Conservation (phyloP, 1,140 invertebrate species). For the Panonychus citri region DNA sequence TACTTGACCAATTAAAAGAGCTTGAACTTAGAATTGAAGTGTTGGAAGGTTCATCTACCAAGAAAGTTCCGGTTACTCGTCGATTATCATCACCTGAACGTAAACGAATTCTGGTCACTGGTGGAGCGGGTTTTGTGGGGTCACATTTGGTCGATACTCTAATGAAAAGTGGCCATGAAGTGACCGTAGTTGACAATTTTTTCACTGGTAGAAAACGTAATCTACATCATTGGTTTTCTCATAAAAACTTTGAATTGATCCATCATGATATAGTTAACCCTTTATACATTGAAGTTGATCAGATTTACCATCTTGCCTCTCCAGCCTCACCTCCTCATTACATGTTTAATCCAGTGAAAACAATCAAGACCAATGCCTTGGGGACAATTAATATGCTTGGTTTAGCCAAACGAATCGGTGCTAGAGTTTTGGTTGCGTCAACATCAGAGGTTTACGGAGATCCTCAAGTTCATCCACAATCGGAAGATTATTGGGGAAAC, state of each 20-base stretch:
- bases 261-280: conserved; percentile 98
- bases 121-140: conserved; percentile 96
- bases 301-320: conserved; percentile 96
- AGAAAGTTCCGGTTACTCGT: conserved; percentile 51
- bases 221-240: conserved; percentile 95
- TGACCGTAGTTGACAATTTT: conserved; percentile 94
- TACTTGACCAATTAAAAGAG: background rate
- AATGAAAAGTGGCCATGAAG: conserved; percentile 90
- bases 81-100: conserved; percentile 69
- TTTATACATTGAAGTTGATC: conserved; percentile 90
- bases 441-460: conserved; percentile 97
- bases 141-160: conserved; percentile 86
- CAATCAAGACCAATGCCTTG: conserved; percentile 95
- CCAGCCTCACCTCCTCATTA: conserved; percentile 97
- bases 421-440: conserved; percentile 80
- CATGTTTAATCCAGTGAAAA: conserved; percentile 99
- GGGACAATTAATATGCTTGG: conserved; percentile 98
- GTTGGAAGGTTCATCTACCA: background rate
- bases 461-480: conserved; percentile 84
- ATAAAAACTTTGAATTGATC: conserved; percentile 95
- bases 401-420: conserved; percentile 74
- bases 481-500: conserved; percentile 91
- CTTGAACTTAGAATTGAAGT: background rate
- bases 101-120: conserved; percentile 77
- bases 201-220: conserved; percentile 91